These are phyloP conservation scores for Arctopsyche grandis DNA, from an alignment of 1,140 invertebrate species.

Conservation along the genomic window DNA sequence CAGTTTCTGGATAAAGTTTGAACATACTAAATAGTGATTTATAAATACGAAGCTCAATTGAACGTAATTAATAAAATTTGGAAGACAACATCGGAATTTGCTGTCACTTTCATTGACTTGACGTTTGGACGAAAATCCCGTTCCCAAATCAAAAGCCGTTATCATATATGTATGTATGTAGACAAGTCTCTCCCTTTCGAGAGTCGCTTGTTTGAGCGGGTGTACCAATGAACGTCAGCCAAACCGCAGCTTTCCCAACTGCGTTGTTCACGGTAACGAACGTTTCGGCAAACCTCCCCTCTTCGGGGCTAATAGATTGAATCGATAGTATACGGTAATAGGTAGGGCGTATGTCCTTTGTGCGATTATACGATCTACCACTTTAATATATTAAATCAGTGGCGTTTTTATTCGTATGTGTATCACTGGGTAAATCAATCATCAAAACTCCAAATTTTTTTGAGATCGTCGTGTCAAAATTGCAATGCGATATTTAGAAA, in stretches of 20 bases:
- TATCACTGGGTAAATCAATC: not conserved
- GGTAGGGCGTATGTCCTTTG: constrained; percentile 16
- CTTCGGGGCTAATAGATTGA: constrained; percentile 3
- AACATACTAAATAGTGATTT: no score
- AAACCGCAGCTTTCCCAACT: constrained; percentile 30
- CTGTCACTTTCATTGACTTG: not conserved
- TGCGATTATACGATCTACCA: constrained; percentile 38
- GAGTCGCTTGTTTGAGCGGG: not conserved
- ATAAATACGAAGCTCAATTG: no score
- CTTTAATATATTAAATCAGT: constrained; percentile 21
- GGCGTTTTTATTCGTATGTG: constrained; percentile 4
- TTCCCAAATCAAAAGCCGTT: not conserved
- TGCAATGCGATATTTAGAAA: no score
- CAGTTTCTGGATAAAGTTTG: no score
- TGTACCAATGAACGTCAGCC: no score
- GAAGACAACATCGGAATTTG: no score
- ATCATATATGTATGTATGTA: not conserved
- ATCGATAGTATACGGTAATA: not conserved
- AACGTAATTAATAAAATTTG: no score
- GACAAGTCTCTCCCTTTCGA: not conserved
- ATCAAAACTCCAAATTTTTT: no score
- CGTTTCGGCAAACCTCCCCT: not conserved
- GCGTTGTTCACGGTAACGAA: not conserved
- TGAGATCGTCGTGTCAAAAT: no score
- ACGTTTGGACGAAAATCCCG: not conserved